Evolutionary conservation across 2,888 invertebrate genomes (phyloP), one percentile per base, ranked within the genome.

Genomic region (Bombylius major): DNA sequence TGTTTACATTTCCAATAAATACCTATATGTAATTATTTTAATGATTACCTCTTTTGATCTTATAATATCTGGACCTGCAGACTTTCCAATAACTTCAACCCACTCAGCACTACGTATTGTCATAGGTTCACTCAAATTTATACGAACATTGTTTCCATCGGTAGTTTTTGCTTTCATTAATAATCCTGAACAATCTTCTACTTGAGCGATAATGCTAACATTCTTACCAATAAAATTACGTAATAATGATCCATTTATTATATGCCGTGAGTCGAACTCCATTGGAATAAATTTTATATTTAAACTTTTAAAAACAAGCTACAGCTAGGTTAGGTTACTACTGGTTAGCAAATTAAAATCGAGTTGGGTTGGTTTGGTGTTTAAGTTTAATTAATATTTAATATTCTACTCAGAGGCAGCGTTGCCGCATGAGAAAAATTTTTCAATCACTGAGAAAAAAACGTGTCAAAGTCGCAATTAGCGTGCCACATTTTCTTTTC

Each of bases 81-180:
- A 65, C 6, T 59, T 63, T 5, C 73, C 73, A 53, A 73, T 71
- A 0, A 73, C 62, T 62, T 73, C 73, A 32, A 73, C 66, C 74
- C 74, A 73, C 53, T 66, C 65, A 1, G 67, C 65, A 1, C 67
- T 67, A 0, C 64, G 62, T 0, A 65, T 67, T 23, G 58, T 63
- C 3, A 70, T 47, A 0, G 69, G 62, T 14, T 65, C 66, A 1
- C 65, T 60, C 32, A 73, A 53, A 23, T 59, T 64, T 0, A 73
- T 66, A 3, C 66, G 64, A 11, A 73, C 59, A 8, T 62, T 58
- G 7, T 59, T 56, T 23, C 68, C 65, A 49, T 73, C 73, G 0
- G 70, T 69, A 31, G 68, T 67, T 31, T 42, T 63, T 3, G 62
- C 70, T 6, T 62, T 59, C 7, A 73, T 56, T 7, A 61, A 67